Percentiles rank a stretch among this genome's conserved stretches.
These are phyloP conservation scores for Anoplius nigerrimus DNA, from an alignment of 2,888 invertebrate genomes.

Conservation along the genomic window DNA sequence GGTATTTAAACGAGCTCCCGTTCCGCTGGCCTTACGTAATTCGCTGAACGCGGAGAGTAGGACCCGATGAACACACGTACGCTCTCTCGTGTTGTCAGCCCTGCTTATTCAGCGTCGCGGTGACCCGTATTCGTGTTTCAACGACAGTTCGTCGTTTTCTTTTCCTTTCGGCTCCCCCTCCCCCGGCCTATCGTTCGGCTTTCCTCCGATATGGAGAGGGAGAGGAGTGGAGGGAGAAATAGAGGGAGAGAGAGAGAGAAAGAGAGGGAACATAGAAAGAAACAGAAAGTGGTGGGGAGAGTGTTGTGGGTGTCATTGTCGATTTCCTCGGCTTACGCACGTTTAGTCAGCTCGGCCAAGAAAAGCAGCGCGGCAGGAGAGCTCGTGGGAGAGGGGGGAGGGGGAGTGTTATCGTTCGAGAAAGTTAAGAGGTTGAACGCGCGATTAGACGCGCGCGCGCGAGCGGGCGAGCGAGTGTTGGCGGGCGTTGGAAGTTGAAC, in stretches of 20 bases:
- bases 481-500: no score
- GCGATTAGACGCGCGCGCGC: conserved; percentile 2
- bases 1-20: conserved; percentile 71
- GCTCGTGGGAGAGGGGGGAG: conserved; percentile 28
- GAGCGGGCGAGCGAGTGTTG: background rate
- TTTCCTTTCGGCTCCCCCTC: background rate
- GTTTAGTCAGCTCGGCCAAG: no score
- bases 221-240: background rate
- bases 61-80: conserved; percentile 36
- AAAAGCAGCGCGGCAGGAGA: background rate
- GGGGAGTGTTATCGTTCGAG: conserved; percentile 39
- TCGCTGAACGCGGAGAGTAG: conserved; percentile 61
- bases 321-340: background rate
- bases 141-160: conserved; percentile 49
- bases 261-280: no score
- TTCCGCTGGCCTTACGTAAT: conserved; percentile 71
- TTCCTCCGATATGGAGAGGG: background rate
- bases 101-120: conserved; percentile 71
- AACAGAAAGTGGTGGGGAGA: no score
- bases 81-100: no score
- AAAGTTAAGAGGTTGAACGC: conserved; percentile 37
- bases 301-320: no score
- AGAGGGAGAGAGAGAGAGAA: no score
- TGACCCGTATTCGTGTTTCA: conserved; percentile 69
- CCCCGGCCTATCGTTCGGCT: no score